Evolutionary conservation across 2,113 vertebrate genomes (phyloP), one percentile per base, ranked within the genome.

Genomic region (Empidonax alnorum): DNA sequence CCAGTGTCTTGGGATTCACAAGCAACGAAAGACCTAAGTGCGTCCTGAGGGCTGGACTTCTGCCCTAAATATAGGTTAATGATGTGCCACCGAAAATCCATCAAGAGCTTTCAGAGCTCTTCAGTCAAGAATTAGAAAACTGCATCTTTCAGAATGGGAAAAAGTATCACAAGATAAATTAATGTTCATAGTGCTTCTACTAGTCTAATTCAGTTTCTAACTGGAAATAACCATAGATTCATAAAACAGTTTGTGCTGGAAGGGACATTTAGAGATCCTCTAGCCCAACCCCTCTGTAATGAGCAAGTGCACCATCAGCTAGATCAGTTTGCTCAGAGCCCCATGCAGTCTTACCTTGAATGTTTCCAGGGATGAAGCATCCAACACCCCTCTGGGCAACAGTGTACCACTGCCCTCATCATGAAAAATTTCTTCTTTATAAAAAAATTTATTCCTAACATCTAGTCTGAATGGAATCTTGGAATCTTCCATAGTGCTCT

Each of bases 361-460:
- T 11, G 6, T 23, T 41, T 46, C n/a, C 27, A 35, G 15, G 19
- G 16, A 23, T 20, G 8, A 39, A 14, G 3, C 4, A 27, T 14
- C 15, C 35, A 42, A 13, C 25, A 66, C 15, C 18, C 12, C 41
- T 62, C 47, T 78, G n/a, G 19, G 27, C 15, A 78, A 30, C 14
- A 73, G 8, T 69, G 20, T 20, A 81, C 46, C 50, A 55, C 11
- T 7, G 44, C 0, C 1, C 2, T 49, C 27, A 25, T 3, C 0
- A 2, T 28, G 66, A 69, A 87, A 87, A 22, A 37, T 3, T 12
- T 52, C 13, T 20, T 82, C 17, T 10, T 81, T 62, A 10, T 25
- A 33, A 71, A 90, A 82, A 39, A 37, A 46, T 1, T 1, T 55
- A 10, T 42, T 81, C 33, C 7, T 76, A 56, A 10, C n/a, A n/a